Evolutionary conservation across 2,888 invertebrate species (phyloP), one percentile per base, ranked within the genome.

Genomic region (Chloromyia formosa): DNA sequence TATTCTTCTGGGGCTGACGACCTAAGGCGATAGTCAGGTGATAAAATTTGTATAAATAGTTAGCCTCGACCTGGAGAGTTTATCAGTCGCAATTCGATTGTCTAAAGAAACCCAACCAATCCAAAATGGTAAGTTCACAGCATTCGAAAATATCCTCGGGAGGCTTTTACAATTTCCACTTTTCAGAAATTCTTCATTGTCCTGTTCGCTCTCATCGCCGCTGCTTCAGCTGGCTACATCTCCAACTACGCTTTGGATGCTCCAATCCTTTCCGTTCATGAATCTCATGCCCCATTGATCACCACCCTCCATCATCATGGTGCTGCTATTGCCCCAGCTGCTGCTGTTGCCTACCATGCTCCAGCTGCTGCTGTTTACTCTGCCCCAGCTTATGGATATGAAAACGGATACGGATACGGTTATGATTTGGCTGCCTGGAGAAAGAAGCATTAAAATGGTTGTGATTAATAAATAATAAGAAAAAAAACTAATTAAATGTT

Each of bases 241-340:
- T 3, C 49, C 12, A n/a, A 49, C 27, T 35, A 35, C 7, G 27
- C 27, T 49, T 10, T 10, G 3, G 49, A 49, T 7, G 49, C 49
- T 49, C 4, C 3, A 12, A 10, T 49, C 12, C 49, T 49, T 49
- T 49, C 49, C 49, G 49, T 49, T n/a, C 49, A 49, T 49, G 49
- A 49, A 49, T 49, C 49, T n/a, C 14, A 12, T 10, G 12, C 49
- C 12, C 49, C 49, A 7, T 49, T 49, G 49, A 12, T 49, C 3
- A 49, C 49, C 49, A 49, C 49, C 49, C 49, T 49, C 49, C 49
- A 49, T n/a, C 49, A 49, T 49, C 12, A 12, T n/a, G 49, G 49
- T n/a, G 49, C 12, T n/a, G 49, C 16, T 49, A 10, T 12, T 49
- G 49, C 49, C 12, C 5, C 5, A 7, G 3, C 49, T 7, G 49